phyloP scores from a whole-genome alignment of 2,113 vertebrate species.

The Neomonachus schauinslandi region DNA sequence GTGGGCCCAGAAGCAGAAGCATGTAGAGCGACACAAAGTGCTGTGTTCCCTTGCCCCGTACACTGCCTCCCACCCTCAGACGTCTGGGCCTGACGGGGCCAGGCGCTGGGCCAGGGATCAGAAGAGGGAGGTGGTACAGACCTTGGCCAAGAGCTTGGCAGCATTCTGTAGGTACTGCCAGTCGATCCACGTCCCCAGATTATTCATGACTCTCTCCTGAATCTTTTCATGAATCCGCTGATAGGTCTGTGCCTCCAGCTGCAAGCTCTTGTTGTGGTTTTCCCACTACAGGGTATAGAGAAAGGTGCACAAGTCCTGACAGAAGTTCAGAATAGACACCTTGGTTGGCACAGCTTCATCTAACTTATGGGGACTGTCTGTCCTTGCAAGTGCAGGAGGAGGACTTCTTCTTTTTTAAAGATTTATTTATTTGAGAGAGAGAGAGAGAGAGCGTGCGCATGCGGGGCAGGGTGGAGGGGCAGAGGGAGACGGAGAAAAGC shows the following conservation, averaged over 20 bases:
- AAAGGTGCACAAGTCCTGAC: background rate
- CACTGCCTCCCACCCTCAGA: background rate
- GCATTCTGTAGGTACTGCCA: constrained; percentile 99
- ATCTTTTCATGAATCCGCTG: constrained; percentile 99
- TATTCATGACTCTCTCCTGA: constrained; percentile 99
- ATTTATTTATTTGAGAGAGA: background rate
- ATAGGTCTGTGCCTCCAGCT: constrained; percentile 98
- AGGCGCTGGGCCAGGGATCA: background rate
- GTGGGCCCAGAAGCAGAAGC: background rate
- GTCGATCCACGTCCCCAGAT: constrained; percentile 99
- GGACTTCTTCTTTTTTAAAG: background rate
- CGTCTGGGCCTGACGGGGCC: background rate
- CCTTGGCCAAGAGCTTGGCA: constrained; percentile 98
- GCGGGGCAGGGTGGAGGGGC: background rate
- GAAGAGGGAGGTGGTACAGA: constrained; percentile 74
- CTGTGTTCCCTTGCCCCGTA: background rate
- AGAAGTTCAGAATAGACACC: background rate
- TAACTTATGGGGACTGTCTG: background rate
- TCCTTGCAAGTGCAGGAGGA: background rate
- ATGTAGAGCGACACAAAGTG: no score
- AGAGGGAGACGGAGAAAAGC: background rate
- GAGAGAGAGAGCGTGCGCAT: background rate
- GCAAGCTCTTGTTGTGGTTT: constrained; percentile 99
- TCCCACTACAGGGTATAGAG: constrained; percentile 91
- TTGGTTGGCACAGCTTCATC: background rate